phyloP scores from a whole-genome alignment of 2,113 vertebrate species.

The Corydoras sp. region DNA sequence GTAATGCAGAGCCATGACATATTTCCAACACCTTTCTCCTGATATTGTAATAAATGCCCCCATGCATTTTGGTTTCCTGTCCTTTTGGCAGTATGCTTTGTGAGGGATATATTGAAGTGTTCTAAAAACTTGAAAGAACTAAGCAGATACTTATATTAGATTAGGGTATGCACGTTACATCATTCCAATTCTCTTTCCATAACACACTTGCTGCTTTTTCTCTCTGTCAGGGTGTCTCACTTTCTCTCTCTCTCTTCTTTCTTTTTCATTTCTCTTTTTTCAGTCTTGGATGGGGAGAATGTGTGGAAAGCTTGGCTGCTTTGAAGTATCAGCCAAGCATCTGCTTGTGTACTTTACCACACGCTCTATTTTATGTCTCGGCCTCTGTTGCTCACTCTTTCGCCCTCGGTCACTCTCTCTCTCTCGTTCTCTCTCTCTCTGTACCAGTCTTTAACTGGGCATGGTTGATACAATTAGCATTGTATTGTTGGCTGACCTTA shows the following conservation, averaged over 20 bases:
- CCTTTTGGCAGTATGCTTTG: too few relatives aligned
- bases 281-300: conserved; percentile 45
- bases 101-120: too few relatives aligned
- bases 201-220: too few relatives aligned
- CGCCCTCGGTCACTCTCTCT: conserved; percentile 14
- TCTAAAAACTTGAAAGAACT: too few relatives aligned
- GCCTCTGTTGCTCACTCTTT: conserved; percentile 1
- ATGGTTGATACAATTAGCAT: conserved; percentile 24
- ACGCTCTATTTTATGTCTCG: conserved; percentile 3
- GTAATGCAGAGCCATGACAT: too few relatives aligned
- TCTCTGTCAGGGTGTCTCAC: too few relatives aligned
- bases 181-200: too few relatives aligned
- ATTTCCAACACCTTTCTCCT: too few relatives aligned
- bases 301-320: conserved; percentile 51
- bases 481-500: conserved; percentile 18
- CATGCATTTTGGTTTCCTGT: too few relatives aligned
- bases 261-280: conserved; percentile 22
- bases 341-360: conserved; percentile 54
- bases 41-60: too few relatives aligned
- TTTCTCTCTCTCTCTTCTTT: conserved; percentile 25
- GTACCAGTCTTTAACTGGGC: conserved; percentile 30
- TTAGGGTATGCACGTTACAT: too few relatives aligned
- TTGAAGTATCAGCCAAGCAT: conserved; percentile 73
- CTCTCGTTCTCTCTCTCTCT: conserved; percentile 29
- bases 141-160: too few relatives aligned